Conservation (phyloP, 2,113 vertebrate genomes). For the Hiodon alosoides region DNA sequence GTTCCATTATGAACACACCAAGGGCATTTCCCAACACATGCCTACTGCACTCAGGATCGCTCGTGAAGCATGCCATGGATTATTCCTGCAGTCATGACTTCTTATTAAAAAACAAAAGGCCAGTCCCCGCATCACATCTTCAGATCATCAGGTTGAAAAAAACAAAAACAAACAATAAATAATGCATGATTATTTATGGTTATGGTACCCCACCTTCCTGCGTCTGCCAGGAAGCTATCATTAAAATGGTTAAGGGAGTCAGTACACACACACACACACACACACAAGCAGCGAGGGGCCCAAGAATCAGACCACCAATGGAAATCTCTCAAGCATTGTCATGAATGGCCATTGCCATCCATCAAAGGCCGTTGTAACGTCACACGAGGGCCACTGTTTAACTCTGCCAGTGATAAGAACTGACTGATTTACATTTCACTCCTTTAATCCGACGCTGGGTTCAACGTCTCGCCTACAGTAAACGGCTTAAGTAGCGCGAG, state of each 20-base stretch:
- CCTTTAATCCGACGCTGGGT: background rate
- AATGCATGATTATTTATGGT: background rate
- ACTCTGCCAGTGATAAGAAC: background rate
- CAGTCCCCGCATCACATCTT: too few species aligned
- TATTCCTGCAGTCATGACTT: background rate
- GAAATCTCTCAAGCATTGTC: background rate
- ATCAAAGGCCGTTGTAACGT: background rate
- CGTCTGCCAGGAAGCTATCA: background rate
- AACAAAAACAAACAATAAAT: too few species aligned
- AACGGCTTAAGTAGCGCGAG: background rate
- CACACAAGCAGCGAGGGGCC: background rate
- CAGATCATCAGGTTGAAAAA: too few species aligned
- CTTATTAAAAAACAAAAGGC: background rate
- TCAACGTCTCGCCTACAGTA: constrained; percentile 4
- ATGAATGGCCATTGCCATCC: background rate
- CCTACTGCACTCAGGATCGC: background rate
- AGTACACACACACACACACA: background rate
- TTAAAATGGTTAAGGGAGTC: background rate
- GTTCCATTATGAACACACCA: constrained; percentile 52
- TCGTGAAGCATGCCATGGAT: background rate
- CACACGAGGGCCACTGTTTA: background rate
- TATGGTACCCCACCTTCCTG: background rate
- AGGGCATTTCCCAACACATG: background rate
- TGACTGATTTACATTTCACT: background rate
- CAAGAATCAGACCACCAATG: constrained; percentile 2